Percentiles rank a stretch among this genome's conserved stretches.
These are phyloP conservation scores for Austrolebias charrua DNA, from an alignment of 2,797 vertebrate genomes.

Conservation along the genomic window DNA sequence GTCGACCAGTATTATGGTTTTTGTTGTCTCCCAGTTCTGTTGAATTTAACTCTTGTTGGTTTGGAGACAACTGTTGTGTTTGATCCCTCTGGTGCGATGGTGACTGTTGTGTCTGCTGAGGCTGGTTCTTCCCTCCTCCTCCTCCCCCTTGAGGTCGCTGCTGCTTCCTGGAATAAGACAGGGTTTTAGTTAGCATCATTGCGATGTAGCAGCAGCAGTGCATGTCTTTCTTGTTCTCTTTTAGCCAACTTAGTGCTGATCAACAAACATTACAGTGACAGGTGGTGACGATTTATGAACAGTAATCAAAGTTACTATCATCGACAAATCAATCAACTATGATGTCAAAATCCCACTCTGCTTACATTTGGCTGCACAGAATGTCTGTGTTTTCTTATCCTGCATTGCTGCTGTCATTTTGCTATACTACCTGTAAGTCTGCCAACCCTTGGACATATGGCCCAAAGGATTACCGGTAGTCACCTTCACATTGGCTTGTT, in stretches of 20 bases:
- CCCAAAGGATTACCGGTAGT: slow-evolving; percentile 72
- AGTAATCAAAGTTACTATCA: neutral
- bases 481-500: slow-evolving; percentile 45
- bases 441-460: slow-evolving; percentile 69
- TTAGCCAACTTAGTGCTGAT: neutral
- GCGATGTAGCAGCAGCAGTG: slow-evolving; percentile 19
- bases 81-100: slow-evolving; percentile 80
- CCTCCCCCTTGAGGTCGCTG: slow-evolving; percentile 85
- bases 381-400: slow-evolving; percentile 50
- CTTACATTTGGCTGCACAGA: slow-evolving; percentile 65
- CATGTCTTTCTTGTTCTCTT: slow-evolving; percentile 4
- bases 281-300: slow-evolving; percentile 14
- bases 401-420: slow-evolving; percentile 50
- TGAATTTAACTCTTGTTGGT: slow-evolving; percentile 75
- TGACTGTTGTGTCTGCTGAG: slow-evolving; percentile 69
- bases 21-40: slow-evolving; percentile 82
- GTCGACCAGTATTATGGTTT: slow-evolving; percentile 81
- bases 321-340: neutral
- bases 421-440: slow-evolving; percentile 54
- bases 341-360: slow-evolving; percentile 21
- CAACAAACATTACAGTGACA: slow-evolving; percentile 6
- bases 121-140: slow-evolving; percentile 65
- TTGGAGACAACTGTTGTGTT: slow-evolving; percentile 80
- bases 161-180: slow-evolving; percentile 83
- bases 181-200: slow-evolving; percentile 51